Base-by-base conservation (phyloP, 2,888 invertebrate genomes). In the Trissolcus brochymenae region DNA sequence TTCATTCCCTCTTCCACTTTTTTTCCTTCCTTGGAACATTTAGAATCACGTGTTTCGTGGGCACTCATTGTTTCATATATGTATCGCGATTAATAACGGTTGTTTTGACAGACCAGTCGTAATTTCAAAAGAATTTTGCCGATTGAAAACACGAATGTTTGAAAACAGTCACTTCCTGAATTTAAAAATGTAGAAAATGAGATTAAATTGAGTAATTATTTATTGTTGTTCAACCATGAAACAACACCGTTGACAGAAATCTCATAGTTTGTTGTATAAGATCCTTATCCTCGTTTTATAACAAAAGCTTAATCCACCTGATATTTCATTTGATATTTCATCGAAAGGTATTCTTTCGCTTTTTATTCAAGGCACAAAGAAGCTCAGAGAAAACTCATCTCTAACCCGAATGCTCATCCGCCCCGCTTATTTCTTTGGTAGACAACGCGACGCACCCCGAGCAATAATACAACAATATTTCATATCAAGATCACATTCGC, bases 401-500 rank as follows among this genome's bases (percentile, higher is more conserved):
- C 75, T 67, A 76, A 78, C 66, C 68, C 75, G 61, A 78, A 68
- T 51, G 71, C 72, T 62, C 73, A 62, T 72, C 73, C 78, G 73
- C 66, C 66, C 71, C 74, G 73, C 79, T 72, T 76, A 70, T 64
- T 72, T 66, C 79, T 80, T 66, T 60, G 75, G 73, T 67, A 76
- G 79, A 81, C 80, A 78, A 80, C 80, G 79, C 79, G 78, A 80
- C 80, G 80, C 81, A 82, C 76, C 79, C 81, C 76, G 76, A 66
- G 84, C 85, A 86, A 87, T 86, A 87, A 87, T 85, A 86, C 83
- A 86, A 86, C 86, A 84, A 88, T 87, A 88, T 88, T 87, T 88
- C 87, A 88, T 83, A 87, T 87, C 83, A 86, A 87, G 86, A 87
- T 86, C 85, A 83, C 83, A 86, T 86, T 86, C 82, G 84, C 82